phyloP scores from a whole-genome alignment of 2,797 vertebrate genomes.

The Sebastes dallii region DNA sequence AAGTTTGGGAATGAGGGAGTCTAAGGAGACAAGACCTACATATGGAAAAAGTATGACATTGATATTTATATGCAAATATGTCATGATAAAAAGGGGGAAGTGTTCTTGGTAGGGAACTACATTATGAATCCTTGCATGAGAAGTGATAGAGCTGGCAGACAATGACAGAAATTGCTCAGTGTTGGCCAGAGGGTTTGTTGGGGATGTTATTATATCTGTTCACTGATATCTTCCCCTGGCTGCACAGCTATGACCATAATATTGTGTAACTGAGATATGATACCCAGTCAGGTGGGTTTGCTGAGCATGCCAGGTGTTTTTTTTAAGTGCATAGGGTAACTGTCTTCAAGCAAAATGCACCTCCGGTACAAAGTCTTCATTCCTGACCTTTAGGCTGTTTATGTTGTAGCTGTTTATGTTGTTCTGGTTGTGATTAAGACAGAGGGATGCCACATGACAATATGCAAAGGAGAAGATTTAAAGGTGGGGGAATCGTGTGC shows the following conservation, averaged over 20 bases:
- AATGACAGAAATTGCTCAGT: not conserved
- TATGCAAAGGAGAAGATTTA: not conserved
- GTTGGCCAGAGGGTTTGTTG: not conserved
- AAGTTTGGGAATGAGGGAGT: not conserved
- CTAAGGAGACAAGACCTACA: not conserved
- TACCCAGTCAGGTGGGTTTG: not conserved
- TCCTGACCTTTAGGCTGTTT: not conserved
- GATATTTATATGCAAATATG: not conserved
- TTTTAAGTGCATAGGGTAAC: not conserved
- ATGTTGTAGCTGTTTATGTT: not conserved
- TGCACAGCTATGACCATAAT: not conserved
- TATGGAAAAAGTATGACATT: not conserved
- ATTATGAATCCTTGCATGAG: not conserved
- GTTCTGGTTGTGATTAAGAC: constrained; percentile 9
- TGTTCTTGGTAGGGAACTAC: no score
- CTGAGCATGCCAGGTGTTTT: not conserved
- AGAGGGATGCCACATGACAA: not conserved
- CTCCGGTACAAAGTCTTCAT: not conserved
- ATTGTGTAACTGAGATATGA: not conserved
- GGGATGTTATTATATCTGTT: not conserved
- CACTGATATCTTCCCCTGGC: not conserved
- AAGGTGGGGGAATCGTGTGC: not conserved
- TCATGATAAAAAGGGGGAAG: not conserved
- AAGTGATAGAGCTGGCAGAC: not conserved
- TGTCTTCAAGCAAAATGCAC: not conserved